phyloP scores from a whole-genome alignment of 2,888 invertebrate species.

The Miltochrista miniata region DNA sequence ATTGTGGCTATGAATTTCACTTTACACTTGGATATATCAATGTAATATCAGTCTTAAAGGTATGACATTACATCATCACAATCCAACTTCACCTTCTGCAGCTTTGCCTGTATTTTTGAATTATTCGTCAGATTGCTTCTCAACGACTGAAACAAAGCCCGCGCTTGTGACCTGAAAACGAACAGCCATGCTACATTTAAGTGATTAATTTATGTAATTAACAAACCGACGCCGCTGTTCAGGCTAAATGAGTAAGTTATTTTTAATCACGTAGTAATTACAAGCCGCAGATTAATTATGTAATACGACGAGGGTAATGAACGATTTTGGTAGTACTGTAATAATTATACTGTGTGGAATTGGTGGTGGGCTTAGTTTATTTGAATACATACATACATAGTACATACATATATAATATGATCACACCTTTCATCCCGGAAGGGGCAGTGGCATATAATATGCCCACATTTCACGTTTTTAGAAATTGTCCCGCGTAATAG shows the following conservation, averaged over 20 bases:
- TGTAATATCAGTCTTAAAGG: too few relatives aligned
- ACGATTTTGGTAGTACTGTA: conserved; percentile 25
- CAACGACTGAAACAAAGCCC: conserved; percentile 63
- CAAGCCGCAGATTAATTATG: conserved; percentile 41
- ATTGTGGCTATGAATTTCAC: too few relatives aligned
- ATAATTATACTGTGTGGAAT: too few relatives aligned
- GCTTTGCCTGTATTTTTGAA: background rate
- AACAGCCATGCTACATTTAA: conserved; percentile 74
- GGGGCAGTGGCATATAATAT: too few relatives aligned
- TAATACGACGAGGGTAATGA: conserved; percentile 42
- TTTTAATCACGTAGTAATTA: conserved; percentile 80
- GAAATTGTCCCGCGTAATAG: too few relatives aligned
- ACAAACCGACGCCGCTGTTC: conserved; percentile 54
- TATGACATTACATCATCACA: background rate
- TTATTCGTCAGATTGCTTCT: conserved; percentile 23
- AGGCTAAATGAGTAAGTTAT: conserved; percentile 80
- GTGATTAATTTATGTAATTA: conserved; percentile 79
- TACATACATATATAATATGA: too few relatives aligned
- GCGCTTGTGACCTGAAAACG: conserved; percentile 70
- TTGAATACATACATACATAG: too few relatives aligned
- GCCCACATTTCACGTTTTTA: too few relatives aligned
- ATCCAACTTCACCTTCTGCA: conserved; percentile 18
- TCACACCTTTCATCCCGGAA: too few relatives aligned
- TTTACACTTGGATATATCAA: too few relatives aligned
- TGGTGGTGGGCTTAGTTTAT: too few relatives aligned